Base-by-base conservation (phyloP, 2,888 invertebrate genomes). In the Rotaria socialis region DNA sequence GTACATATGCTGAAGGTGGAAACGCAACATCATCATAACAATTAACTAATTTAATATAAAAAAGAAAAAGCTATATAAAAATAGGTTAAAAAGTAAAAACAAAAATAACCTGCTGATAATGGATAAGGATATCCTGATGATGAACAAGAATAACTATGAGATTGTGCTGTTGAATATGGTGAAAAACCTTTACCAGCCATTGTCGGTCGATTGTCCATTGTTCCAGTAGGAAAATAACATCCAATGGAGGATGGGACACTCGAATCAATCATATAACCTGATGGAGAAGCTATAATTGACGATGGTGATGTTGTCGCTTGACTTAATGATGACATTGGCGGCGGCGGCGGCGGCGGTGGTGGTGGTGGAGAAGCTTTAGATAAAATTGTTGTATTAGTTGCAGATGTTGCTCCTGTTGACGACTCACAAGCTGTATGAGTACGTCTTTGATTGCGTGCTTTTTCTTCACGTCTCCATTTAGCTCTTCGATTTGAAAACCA, bases 401-500 rank as follows among this genome's bases (percentile, higher is more conserved):
- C n/a, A 43, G 47, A 11, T 47, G 80, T 80, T 80, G 47, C 4
- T 22, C 80, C 80, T 80, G 80, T 80, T 47, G 43, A 47, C 7
- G 80, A 80, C n/a, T 80, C 80, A 35, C 80, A 47, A n/a, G 80
- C 47, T n/a, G 43, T 80, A 24, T 47, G 47, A 19, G 43, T 80
- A 47, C 86, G 74, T 16, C 86, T 24, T 60, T 87, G 85, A 50
- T 95, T 95, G 88, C 96, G 93, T 90, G 96, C 93, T 92, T 97
- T 97, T 92, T 97, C 96, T 92, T 97, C 96, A 86, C 96, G 94
- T 89, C 96, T 93, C 96, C 96, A 96, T 93, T 97, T 97, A 90
- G 96, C 96, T 90, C 96, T 94, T 88, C 96, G 94, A 93, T 96
- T 97, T 90, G 95, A 95, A 93, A 96, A 96, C 99, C 99, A 99